These are phyloP conservation scores for Poliocrania exsul DNA, from an alignment of 2,797 vertebrate genomes.

Conservation along the genomic window DNA sequence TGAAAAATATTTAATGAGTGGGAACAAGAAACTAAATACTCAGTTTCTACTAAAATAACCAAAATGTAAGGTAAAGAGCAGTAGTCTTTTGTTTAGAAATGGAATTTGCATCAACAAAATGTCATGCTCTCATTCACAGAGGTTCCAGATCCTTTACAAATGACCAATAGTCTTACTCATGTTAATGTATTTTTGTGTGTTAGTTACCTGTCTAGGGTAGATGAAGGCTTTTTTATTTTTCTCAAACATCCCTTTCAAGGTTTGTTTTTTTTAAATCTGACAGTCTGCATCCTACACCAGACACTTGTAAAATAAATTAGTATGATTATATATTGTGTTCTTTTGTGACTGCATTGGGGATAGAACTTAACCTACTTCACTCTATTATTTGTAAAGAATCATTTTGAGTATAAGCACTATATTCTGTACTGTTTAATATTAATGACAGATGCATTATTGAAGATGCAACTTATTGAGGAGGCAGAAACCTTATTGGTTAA, in stretches of 20 bases:
- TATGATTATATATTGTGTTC: constrained; percentile 28
- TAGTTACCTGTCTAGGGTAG: constrained; percentile 16
- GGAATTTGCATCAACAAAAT: neutral
- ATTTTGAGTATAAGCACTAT: constrained; percentile 52
- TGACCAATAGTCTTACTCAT: neutral
- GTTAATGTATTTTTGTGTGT: neutral
- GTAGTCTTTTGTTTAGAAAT: constrained; percentile 1
- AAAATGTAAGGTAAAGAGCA: neutral
- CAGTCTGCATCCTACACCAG: constrained; percentile 15
- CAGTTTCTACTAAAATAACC: neutral
- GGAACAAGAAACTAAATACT: neutral
- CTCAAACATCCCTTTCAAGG: neutral
- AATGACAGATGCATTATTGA: constrained; percentile 31
- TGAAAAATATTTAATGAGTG: neutral
- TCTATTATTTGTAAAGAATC: constrained; percentile 48
- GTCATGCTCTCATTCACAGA: constrained; percentile 1
- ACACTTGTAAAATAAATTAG: constrained; percentile 49
- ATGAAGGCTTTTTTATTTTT: constrained; percentile 26
- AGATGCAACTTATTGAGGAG: constrained; percentile 44
- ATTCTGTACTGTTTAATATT: constrained; percentile 52
- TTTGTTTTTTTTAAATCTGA: neutral
- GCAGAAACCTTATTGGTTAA: constrained; percentile 47
- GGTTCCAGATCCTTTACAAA: neutral
- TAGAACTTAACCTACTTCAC: constrained; percentile 46
- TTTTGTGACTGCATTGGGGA: constrained; percentile 51